Percentiles rank a stretch among this genome's conserved stretches.
Conservation (phyloP, 2,797 vertebrate species). For the Sebastes cheni region DNA sequence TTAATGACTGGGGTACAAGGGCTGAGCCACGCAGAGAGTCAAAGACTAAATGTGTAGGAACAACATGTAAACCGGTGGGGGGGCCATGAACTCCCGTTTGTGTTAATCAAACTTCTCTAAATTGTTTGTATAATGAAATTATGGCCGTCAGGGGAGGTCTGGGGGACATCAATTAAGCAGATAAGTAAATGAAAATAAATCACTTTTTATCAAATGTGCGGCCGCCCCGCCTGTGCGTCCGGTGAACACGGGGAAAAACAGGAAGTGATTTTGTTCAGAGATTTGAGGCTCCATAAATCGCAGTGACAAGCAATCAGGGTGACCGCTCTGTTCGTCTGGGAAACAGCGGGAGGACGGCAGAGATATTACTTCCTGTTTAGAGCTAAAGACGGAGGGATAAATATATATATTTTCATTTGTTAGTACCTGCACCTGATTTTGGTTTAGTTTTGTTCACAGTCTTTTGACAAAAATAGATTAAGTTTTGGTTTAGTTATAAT, state of each 20-base stretch:
- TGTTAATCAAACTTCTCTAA: slow-evolving; percentile 81
- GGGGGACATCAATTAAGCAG: slow-evolving; percentile 79
- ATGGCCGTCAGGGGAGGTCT: slow-evolving; percentile 59
- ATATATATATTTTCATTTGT: not conserved
- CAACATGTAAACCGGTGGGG: slow-evolving; percentile 41
- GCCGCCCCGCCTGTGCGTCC: slow-evolving; percentile 37
- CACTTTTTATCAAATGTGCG: slow-evolving; percentile 58
- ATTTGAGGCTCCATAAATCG: slow-evolving; percentile 70
- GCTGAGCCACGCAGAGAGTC: not conserved
- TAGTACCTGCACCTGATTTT: not conserved
- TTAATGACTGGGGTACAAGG: slow-evolving; percentile 32
- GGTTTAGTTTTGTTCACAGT: not conserved
- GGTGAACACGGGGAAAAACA: slow-evolving; percentile 76
- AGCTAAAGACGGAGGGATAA: slow-evolving; percentile 8
- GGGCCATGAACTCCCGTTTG: slow-evolving; percentile 69
- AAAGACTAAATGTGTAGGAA: slow-evolving; percentile 27
- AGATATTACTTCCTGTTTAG: slow-evolving; percentile 45
- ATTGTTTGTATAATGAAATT: slow-evolving; percentile 83
- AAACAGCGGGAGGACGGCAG: slow-evolving; percentile 52
- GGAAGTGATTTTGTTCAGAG: slow-evolving; percentile 73
- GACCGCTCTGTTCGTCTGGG: slow-evolving; percentile 16
- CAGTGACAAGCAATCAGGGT: slow-evolving; percentile 47
- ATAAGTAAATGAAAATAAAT: slow-evolving; percentile 84
- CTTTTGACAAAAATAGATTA: not conserved
- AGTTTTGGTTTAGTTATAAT: not conserved